Base-by-base conservation (phyloP, 2,113 vertebrate species). In the Todiramphus chloris region DNA sequence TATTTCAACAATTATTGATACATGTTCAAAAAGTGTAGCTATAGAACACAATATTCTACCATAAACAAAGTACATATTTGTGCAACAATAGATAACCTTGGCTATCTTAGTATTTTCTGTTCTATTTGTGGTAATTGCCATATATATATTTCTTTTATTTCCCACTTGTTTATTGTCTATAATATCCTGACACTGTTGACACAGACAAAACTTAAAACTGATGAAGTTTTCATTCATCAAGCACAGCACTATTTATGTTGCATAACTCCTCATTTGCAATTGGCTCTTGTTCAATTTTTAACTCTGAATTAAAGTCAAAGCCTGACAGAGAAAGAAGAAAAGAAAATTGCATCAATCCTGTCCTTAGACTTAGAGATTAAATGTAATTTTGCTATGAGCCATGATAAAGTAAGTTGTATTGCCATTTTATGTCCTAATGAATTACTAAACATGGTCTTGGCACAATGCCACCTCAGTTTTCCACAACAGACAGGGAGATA, bases 161-260 rank as follows among this genome's bases (percentile, higher is more conserved):
- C 10, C 19, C 63, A 15, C 39, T 31, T 73, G 44, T 66, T 64
- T 39, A 30, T 56, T n/a, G 60, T 37, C 48, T 9, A 4, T 64
- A 86, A 6, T 33, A 62, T 31, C 3, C 46, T 69, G 25, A 48
- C 31, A 48, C 16, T 60, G 13, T 60, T 87, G 39, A 74, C 63
- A 73, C 11, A 74, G 6, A 35, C 9, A 69, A 69, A 39, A 5
- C 20, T 69, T 73, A 28, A 80, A 67, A 60, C 16, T 43, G 33
- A n/a, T 69, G 20, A 82, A 43, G 9, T 51, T 78, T 82, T 72
- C 3, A 27, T 88, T 53, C 17, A 23, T 63, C 51, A 64, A 56
- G 89, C 9, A 58, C 1, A 2, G 0, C 17, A 43, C 8, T 28
- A n/a, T 56, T n/a, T n/a, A n/a, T n/a, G n/a, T n/a, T n/a, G n/a